Base-by-base conservation (phyloP, 2,888 invertebrate genomes). In the Euplexia lucipara region DNA sequence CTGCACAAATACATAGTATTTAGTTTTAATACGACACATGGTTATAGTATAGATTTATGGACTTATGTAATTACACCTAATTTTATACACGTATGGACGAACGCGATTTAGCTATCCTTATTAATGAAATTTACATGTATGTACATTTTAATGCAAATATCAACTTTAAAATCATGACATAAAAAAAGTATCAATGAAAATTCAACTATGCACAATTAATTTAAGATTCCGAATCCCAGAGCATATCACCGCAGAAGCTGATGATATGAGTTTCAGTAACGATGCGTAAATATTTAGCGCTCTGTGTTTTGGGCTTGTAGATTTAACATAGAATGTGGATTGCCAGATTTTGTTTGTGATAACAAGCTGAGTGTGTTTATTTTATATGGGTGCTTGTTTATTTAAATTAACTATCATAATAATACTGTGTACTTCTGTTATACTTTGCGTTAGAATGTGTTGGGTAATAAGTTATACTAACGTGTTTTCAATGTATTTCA, bases 281-380 rank as follows among this genome's bases (percentile, higher is more conserved):
- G 51, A 57, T 44, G 34, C 37, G 41, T 71, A 39, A 72, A 64
- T 72, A 64, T 77, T 59, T 47, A 54, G 30, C 9, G 16, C 8
- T 37, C 9, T 56, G 49, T 57, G 53, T 53, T 42, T 71, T 53
- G 41, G 20, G 63, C 30, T 42, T 39, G 39, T 18, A 54, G 35
- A 20, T 75, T 53, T 66, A 39, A 58, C 52, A 42, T 37, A 42
- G 7, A 54, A 39, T 35, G 39, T 49, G n/a, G 14, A 2, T 34
- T 14, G 18, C 20, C 20, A 51, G 59, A n/a, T 42, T 53, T 56
- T 30, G 34, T 72, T 49, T 22, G 14, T 20, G 14, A 47, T 51
- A 47, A 49, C 14, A 44, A 62, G 64, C 22, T 44, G 18, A n/a
- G 16, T 26, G 14, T 42, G 1, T 30, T n/a, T 58, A 14, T 74